Percentiles rank a stretch among this genome's conserved stretches.
Conservation (phyloP, 2,888 invertebrate species). For the Spicauda simplicius region DNA sequence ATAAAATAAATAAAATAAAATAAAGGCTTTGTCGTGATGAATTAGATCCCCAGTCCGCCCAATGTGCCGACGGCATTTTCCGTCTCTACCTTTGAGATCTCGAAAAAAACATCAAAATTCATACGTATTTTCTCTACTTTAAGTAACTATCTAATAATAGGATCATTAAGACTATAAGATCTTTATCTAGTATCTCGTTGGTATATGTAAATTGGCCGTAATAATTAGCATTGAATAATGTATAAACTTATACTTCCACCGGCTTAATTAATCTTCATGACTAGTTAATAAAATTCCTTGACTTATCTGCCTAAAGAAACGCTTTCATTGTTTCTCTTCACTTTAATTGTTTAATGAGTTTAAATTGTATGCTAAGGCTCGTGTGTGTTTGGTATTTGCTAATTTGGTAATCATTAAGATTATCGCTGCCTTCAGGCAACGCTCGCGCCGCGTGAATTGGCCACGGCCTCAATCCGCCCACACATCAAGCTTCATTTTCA, state of each 20-base stretch:
- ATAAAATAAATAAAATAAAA: too few relatives aligned
- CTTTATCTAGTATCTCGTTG: background rate
- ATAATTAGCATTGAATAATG: background rate
- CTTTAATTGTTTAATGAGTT: background rate
- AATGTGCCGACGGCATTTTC: background rate
- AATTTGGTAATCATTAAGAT: slow-evolving; percentile 8
- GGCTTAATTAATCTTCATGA: background rate
- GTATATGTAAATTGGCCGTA: background rate
- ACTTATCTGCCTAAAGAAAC: background rate
- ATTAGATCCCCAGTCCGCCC: background rate
- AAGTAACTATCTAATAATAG: background rate
- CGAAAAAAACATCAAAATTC: background rate
- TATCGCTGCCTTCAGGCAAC: slow-evolving; percentile 1
- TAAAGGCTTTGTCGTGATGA: background rate
- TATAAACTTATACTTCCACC: background rate
- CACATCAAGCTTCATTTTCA: background rate
- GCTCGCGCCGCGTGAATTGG: background rate
- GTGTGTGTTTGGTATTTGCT: background rate
- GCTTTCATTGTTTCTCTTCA: background rate
- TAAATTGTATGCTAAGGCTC: background rate
- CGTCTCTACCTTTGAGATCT: background rate
- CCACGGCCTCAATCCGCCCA: background rate
- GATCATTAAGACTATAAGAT: background rate
- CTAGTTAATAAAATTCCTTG: background rate
- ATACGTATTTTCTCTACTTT: background rate